Conservation (phyloP, 2,113 vertebrate species). For the Halichoeres trimaculatus region DNA sequence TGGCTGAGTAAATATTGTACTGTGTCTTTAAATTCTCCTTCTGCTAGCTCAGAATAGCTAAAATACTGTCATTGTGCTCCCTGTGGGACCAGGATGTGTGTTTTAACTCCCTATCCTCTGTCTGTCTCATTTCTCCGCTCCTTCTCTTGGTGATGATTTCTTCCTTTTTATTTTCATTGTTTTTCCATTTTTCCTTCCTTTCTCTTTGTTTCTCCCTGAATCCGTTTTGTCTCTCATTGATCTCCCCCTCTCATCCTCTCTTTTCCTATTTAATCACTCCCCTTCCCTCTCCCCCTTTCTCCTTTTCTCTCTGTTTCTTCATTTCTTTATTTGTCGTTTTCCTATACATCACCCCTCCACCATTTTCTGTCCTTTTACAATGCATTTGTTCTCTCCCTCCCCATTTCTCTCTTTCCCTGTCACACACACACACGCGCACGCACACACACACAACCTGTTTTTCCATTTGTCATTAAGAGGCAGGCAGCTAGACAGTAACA, state of each 20-base stretch:
- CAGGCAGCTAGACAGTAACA: conserved; percentile 67
- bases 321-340: conserved; percentile 59
- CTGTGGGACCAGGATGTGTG: too few relatives aligned
- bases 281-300: conserved; percentile 11
- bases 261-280: neutral
- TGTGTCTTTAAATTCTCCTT: too few relatives aligned
- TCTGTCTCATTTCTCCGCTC: too few relatives aligned
- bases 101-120: too few relatives aligned
- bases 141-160: neutral
- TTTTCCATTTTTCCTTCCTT: neutral
- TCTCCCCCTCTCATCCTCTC: conserved; percentile 4
- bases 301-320: conserved; percentile 18
- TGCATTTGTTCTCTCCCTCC: conserved; percentile 32
- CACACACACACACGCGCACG: conserved; percentile 33
- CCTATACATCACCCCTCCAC: conserved; percentile 33
- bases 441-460: conserved; percentile 46
- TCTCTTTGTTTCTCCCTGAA: neutral
- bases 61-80: too few relatives aligned
- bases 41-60: too few relatives aligned
- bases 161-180: neutral
- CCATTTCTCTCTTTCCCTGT: neutral
- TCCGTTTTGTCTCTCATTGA: neutral
- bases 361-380: conserved; percentile 34
- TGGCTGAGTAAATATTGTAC: too few relatives aligned
- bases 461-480: conserved; percentile 71